Conservation (phyloP, 1,140 invertebrate species). For the Ganaspis sp. region DNA sequence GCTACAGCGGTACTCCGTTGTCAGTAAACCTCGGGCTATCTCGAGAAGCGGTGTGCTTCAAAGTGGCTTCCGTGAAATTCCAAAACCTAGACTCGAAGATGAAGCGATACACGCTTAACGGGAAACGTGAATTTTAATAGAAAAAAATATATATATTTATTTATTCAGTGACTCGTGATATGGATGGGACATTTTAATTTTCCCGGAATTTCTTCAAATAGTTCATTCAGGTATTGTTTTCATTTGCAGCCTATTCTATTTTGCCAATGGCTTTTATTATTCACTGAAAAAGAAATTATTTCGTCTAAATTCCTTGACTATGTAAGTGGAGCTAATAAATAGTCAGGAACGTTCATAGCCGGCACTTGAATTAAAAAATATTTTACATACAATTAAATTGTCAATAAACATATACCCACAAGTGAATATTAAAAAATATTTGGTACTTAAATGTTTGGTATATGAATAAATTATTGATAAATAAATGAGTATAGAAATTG, state of each 20-base stretch:
- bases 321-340: too few relatives aligned
- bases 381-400: too few relatives aligned
- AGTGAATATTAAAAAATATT: too few relatives aligned
- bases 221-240: constrained; percentile 18
- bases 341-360: too few relatives aligned
- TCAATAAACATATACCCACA: too few relatives aligned
- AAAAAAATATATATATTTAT: not conserved
- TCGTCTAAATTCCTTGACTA: too few relatives aligned
- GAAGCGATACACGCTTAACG: not conserved
- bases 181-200: not conserved
- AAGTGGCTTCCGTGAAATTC: constrained; percentile 52
- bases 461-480: too few relatives aligned
- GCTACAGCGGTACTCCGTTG: constrained; percentile 65
- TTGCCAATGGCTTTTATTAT: not conserved
- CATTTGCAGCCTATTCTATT: too few relatives aligned
- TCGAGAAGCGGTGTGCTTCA: constrained; percentile 59
- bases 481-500: too few relatives aligned
- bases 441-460: too few relatives aligned
- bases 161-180: constrained; percentile 10
- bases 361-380: too few relatives aligned
- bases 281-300: too few relatives aligned
- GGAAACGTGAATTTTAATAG: constrained; percentile 6
- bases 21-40: constrained; percentile 72
- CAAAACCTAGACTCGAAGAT: constrained; percentile 35
- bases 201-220: not conserved